Evolutionary conservation across 2,888 invertebrate genomes (phyloP).

Genomic region (Sarcophaga subvicina): DNA sequence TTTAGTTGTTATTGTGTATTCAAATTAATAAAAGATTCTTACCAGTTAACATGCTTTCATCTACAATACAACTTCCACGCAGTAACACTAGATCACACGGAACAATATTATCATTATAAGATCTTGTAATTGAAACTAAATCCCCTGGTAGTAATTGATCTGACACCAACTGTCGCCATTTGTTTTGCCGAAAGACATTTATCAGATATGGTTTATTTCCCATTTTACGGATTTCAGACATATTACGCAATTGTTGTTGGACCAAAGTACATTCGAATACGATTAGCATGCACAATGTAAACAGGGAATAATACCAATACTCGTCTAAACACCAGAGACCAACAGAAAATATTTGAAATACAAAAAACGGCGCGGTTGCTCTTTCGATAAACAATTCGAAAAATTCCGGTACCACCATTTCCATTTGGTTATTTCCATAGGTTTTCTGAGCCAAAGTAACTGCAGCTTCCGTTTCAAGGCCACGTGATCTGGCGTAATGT

Average conservation of each 20-base stretch:
- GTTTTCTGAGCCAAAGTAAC: slow-evolving; percentile 89
- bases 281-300: slow-evolving; percentile 97
- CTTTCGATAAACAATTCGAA: slow-evolving; percentile 97
- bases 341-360: slow-evolving; percentile 99
- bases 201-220: slow-evolving; percentile 98
- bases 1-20: not conserved
- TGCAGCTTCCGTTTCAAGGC: slow-evolving; percentile 92
- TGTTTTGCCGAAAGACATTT: slow-evolving; percentile 93
- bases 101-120: slow-evolving; percentile 94
- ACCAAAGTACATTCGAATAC: slow-evolving; percentile 99
- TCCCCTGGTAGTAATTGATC: slow-evolving; percentile 97
- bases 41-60: slow-evolving; percentile 99
- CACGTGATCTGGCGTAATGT: slow-evolving; percentile 92
- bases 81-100: slow-evolving; percentile 98
- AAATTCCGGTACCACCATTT: slow-evolving; percentile 97
- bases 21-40: slow-evolving; percentile 83
- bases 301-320: slow-evolving; percentile 99
- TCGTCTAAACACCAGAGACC: slow-evolving; percentile 99
- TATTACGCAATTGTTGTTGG: slow-evolving; percentile 98
- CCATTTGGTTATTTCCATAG: slow-evolving; percentile 94
- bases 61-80: slow-evolving; percentile 98
- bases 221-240: slow-evolving; percentile 99
- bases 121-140: slow-evolving; percentile 95
- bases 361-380: slow-evolving; percentile 99
- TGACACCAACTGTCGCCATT: slow-evolving; percentile 93